Conservation (phyloP, 2,113 vertebrate genomes). For the Sinocyclocheilus rhinocerous region DNA sequence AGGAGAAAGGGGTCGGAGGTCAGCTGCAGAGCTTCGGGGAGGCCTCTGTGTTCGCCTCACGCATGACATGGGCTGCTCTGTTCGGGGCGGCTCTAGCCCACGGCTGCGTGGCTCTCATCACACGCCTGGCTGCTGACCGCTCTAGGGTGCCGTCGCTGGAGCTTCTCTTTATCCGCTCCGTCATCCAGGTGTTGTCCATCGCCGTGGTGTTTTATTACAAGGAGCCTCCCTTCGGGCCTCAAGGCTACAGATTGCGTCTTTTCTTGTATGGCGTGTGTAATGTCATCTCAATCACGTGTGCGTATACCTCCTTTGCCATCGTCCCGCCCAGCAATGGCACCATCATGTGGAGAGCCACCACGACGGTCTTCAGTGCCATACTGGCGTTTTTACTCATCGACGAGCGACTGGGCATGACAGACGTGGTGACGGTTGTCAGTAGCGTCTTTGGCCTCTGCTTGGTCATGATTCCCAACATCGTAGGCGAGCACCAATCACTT, state of each 20-base stretch:
- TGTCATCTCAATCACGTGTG: constrained; percentile 96
- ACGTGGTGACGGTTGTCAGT: constrained; percentile 85
- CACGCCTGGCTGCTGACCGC: constrained; percentile 88
- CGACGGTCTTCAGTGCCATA: constrained; percentile 92
- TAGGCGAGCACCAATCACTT: constrained; percentile 86
- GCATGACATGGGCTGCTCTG: constrained; percentile 89
- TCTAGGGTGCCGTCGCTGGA: constrained; percentile 96
- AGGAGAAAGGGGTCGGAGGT: constrained; percentile 73
- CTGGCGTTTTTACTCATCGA: constrained; percentile 92
- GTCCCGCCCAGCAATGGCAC: constrained; percentile 95
- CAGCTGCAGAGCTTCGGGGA: constrained; percentile 85
- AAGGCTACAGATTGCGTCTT: constrained; percentile 88
- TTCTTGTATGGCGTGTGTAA: constrained; percentile 96
- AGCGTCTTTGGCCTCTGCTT: constrained; percentile 91
- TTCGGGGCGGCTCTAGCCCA: constrained; percentile 93
- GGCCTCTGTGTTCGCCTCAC: constrained; percentile 83
- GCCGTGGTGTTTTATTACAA: constrained; percentile 88
- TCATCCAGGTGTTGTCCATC: constrained; percentile 91
- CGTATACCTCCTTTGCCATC: constrained; percentile 96
- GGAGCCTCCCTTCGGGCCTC: constrained; percentile 92
- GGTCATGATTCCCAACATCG: constrained; percentile 93
- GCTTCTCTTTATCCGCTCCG: constrained; percentile 95
- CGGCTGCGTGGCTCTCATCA: constrained; percentile 93
- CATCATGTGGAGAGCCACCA: constrained; percentile 96
- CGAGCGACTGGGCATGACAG: constrained; percentile 86